Base-by-base conservation (phyloP, 1,140 invertebrate species). In the Drosophila kurseongensis region DNA sequence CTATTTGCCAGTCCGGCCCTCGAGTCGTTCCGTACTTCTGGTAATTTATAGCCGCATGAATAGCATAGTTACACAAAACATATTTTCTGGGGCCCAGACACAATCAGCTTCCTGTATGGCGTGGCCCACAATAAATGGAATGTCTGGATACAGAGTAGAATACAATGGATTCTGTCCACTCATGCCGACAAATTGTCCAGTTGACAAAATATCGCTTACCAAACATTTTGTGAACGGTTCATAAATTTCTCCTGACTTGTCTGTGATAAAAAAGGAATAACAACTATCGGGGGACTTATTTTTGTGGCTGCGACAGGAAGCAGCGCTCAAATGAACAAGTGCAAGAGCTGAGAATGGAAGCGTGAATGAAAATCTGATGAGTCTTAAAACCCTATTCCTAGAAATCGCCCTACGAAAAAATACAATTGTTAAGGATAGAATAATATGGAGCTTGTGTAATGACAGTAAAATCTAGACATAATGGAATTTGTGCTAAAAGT, bases 121-220 rank as follows among this genome's bases (percentile, higher is more conserved):
- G 29, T 41, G 63, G 40, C 29, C 36, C 42, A 42, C 35, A 67
- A 41, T 44, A 18, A 32, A 48, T 29, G 35, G 16, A 58, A 57
- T 60, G 58, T 61, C 48, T 51, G 55, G 55, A 18, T 16, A 48
- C n/a, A 32, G 35, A 56, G 16, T 41, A n/a, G 36, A 8, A 51
- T 35, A 72, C 45, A 75, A 58, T 40, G 69, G 59, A 78, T 78
- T 59, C 67, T 86, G 82, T 47, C 56, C 62, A 78, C 63, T 84
- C 81, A 84, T 81, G 78, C 63, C 80, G 52, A 72, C 77, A 72
- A 67, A 84, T 80, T 74, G 59, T 76, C 35, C 51, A 68, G 41
- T 72, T 84, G 80, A 84, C 81, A 85, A 84, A 80, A 78, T 59
- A 73, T 80, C 78, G 65, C 65, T 69, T 45, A 59, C 62, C 45